Evolutionary conservation across 2,888 invertebrate genomes (phyloP).

Genomic region (Lithosia quadra): DNA sequence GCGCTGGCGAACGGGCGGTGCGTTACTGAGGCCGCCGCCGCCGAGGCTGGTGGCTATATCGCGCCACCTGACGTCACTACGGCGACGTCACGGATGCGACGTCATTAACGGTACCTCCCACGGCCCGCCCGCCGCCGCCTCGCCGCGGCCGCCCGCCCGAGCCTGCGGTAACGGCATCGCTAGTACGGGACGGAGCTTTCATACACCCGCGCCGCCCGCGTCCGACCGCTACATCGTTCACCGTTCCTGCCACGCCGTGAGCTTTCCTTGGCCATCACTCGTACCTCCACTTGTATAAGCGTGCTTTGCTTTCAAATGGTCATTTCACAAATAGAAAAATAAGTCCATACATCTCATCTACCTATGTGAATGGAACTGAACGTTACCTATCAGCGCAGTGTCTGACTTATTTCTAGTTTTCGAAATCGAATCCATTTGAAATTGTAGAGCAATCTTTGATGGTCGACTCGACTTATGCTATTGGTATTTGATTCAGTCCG

Average conservation of each 20-base stretch:
- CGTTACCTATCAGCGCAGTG: too few relatives aligned
- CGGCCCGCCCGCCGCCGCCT: conserved; percentile 81
- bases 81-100: conserved; percentile 80
- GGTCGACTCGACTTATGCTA: background rate
- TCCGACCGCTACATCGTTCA: conserved; percentile 51
- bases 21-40: conserved; percentile 87
- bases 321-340: background rate
- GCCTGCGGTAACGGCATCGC: conserved; percentile 86
- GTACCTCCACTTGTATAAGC: conserved; percentile 36
- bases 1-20: conserved; percentile 84
- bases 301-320: conserved; percentile 19
- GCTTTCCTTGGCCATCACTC: conserved; percentile 24
- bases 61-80: conserved; percentile 84
- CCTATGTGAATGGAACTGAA: conserved; percentile 1
- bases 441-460: background rate
- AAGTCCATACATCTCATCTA: background rate
- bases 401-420: too few relatives aligned
- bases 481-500: background rate
- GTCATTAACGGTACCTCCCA: conserved; percentile 87
- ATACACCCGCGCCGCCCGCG: conserved; percentile 69
- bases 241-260: conserved; percentile 48
- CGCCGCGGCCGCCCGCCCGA: conserved; percentile 82
- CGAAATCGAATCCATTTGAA: background rate
- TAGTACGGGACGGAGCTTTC: conserved; percentile 82
- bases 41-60: conserved; percentile 86